These are phyloP conservation scores for Lepus townsendii DNA, from an alignment of 2,797 vertebrate genomes.

Conservation along the genomic window DNA sequence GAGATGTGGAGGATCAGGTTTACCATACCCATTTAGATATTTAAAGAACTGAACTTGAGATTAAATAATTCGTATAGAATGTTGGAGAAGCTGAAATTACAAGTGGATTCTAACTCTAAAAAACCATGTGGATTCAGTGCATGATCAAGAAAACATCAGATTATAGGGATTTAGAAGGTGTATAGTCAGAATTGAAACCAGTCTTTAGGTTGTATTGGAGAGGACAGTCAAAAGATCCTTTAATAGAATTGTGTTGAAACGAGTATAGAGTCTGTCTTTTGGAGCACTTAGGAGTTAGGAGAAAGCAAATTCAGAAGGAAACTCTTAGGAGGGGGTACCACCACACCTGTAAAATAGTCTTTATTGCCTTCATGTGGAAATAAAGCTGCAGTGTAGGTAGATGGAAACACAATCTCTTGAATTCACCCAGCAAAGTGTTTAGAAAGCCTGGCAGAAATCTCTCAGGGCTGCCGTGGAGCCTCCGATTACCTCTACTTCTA, in stretches of 20 bases:
- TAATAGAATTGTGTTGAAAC: neutral
- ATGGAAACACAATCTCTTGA: neutral
- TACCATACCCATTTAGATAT: neutral
- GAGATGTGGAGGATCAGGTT: neutral
- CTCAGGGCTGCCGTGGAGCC: neutral
- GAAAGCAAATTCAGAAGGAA: neutral
- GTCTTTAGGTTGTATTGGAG: neutral
- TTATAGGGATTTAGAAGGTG: neutral
- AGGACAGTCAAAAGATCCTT: neutral
- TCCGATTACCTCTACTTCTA: neutral
- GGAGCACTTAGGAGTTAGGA: neutral
- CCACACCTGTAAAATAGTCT: neutral
- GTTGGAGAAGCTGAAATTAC: neutral
- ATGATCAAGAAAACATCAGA: neutral
- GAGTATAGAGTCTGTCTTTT: neutral
- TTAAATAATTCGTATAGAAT: neutral
- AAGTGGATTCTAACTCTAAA: neutral
- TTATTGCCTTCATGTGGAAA: neutral
- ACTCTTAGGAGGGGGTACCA: neutral
- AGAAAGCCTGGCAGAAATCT: neutral
- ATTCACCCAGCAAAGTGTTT: neutral
- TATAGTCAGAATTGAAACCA: neutral
- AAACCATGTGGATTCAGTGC: neutral
- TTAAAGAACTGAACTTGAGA: neutral
- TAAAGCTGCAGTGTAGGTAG: neutral